phyloP scores from a whole-genome alignment of 2,888 invertebrate species.

The Amphimallon solstitiale region DNA sequence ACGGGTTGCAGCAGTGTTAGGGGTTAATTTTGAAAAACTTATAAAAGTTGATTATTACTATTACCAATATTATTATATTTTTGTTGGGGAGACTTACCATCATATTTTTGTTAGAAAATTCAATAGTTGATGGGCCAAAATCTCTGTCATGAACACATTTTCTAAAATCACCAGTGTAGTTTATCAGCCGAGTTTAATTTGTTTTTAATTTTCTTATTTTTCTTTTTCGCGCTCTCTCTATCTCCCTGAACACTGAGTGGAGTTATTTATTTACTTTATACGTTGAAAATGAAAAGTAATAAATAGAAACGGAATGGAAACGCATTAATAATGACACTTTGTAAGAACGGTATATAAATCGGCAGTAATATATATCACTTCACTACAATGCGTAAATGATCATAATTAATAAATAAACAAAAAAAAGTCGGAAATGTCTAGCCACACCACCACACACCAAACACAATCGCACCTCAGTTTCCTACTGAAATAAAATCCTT shows the following conservation, averaged over 20 bases:
- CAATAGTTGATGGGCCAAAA: conserved; percentile 32
- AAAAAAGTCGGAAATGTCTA: conserved; percentile 52
- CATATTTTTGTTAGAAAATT: conserved; percentile 20
- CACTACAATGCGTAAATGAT: conserved; percentile 49
- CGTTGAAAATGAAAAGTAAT: neutral
- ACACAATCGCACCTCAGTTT: conserved; percentile 58
- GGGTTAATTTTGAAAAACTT: conserved; percentile 24
- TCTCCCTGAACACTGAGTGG: conserved; percentile 2
- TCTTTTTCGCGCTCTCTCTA: conserved; percentile 6
- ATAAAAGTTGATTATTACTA: too few species aligned
- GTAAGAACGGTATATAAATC: too few species aligned
- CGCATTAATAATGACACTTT: neutral
- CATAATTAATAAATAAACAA: conserved; percentile 62
- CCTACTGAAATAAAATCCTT: conserved; percentile 62
- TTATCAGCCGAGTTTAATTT: too few species aligned
- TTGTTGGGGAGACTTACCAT: conserved; percentile 36
- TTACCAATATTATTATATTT: too few species aligned
- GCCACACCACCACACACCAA: conserved; percentile 56
- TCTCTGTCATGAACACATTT: conserved; percentile 34
- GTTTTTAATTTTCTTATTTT: too few species aligned
- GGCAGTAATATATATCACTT: conserved; percentile 28
- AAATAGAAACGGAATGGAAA: conserved; percentile 1
- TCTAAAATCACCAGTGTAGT: neutral
- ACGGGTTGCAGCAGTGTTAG: conserved; percentile 34
- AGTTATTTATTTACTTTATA: neutral